Conservation (phyloP, 1,140 invertebrate genomes). For the Maconellicoccus hirsutus region DNA sequence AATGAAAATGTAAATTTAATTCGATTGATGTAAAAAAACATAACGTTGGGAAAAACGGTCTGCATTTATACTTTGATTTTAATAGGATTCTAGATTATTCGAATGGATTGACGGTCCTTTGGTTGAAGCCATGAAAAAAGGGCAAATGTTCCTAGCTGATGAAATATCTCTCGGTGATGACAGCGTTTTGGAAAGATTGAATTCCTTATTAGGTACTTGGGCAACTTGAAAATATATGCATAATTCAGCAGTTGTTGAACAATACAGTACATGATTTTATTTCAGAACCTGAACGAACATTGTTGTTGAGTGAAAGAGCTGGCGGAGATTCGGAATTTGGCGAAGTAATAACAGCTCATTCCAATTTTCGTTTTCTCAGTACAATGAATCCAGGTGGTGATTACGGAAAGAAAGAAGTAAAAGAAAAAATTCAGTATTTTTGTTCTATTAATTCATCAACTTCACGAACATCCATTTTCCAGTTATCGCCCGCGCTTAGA, state of each 20-base stretch:
- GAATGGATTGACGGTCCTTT: constrained; percentile 97
- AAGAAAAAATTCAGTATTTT: neutral
- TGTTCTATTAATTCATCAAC: neutral
- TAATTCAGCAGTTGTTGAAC: neutral
- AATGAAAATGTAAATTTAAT: constrained; percentile 31
- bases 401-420: constrained; percentile 95
- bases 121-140: constrained; percentile 77
- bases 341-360: constrained; percentile 54
- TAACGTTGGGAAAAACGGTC: constrained; percentile 20
- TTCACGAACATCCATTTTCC: constrained; percentile 24
- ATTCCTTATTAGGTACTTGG: constrained; percentile 64
- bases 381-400: constrained; percentile 99
- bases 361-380: constrained; percentile 81
- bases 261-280: constrained; percentile 25
- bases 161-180: constrained; percentile 99
- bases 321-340: constrained; percentile 37
- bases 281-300: constrained; percentile 75
- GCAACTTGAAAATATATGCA: neutral
- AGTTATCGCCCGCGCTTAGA: constrained; percentile 87
- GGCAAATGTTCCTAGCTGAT: constrained; percentile 85
- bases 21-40: constrained; percentile 4
- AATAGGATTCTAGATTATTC: constrained; percentile 54
- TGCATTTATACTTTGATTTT: constrained; percentile 29
- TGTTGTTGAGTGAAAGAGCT: constrained; percentile 79
- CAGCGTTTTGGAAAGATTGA: constrained; percentile 93